Conservation (phyloP, 1,140 invertebrate genomes). For the Plutomurus gul region DNA sequence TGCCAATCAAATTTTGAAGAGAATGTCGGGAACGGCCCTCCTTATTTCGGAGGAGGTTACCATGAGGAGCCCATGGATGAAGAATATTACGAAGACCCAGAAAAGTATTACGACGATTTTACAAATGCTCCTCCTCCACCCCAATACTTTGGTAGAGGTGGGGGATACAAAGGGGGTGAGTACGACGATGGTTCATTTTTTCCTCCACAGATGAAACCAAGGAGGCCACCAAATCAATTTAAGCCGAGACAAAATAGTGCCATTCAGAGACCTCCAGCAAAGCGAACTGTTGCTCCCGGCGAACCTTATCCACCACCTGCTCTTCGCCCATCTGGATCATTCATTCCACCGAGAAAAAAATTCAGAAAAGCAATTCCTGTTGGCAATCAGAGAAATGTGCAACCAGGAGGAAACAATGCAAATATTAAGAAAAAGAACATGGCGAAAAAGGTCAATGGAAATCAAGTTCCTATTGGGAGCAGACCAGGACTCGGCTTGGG, state of each 20-base stretch:
- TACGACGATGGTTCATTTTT: background rate
- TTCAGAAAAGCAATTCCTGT: background rate
- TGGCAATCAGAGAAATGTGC: background rate
- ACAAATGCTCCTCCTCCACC: background rate
- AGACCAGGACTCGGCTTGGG: background rate
- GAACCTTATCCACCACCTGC: conserved; percentile 37
- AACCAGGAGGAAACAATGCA: background rate
- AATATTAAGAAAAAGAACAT: background rate
- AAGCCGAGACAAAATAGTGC: background rate
- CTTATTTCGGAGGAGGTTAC: background rate
- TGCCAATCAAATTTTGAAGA: background rate
- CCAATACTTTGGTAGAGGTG: background rate
- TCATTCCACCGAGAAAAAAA: conserved; percentile 1
- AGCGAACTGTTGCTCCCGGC: background rate
- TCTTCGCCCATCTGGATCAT: background rate
- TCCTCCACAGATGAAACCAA: background rate
- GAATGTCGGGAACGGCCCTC: background rate
- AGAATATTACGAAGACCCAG: background rate
- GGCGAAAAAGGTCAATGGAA: background rate
- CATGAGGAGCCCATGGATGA: conserved; percentile 21
- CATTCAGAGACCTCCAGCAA: background rate
- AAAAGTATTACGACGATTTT: conserved; percentile 2
- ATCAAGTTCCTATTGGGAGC: background rate
- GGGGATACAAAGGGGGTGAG: background rate
- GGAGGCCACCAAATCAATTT: background rate